These are phyloP conservation scores for Naja naja DNA, from an alignment of 2,113 vertebrate genomes.

Conservation along the genomic window DNA sequence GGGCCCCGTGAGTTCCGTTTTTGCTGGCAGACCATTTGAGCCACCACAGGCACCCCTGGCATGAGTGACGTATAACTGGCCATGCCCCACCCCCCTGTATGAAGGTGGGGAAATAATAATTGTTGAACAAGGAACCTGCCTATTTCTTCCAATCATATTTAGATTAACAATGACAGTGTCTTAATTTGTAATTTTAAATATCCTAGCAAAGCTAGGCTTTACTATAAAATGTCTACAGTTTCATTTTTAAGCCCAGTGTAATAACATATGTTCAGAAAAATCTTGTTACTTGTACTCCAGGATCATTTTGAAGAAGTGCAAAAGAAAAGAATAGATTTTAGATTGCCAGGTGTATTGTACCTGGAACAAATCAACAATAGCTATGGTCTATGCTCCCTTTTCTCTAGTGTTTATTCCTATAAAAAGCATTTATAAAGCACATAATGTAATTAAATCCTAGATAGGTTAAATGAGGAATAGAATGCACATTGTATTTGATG, in stretches of 20 bases:
- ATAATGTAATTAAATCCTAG: background rate
- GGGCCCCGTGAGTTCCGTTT: too few relatives aligned
- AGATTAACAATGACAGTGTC: conserved; percentile 39
- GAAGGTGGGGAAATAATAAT: background rate
- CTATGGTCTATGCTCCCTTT: background rate
- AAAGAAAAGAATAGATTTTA: background rate
- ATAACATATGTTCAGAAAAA: background rate
- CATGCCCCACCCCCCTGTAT: too few relatives aligned
- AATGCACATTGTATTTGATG: background rate
- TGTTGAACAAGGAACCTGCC: background rate
- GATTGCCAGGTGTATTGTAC: background rate
- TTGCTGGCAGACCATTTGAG: too few relatives aligned
- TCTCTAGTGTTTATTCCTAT: background rate
- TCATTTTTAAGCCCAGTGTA: background rate
- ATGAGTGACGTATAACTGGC: too few relatives aligned
- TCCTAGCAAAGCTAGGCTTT: conserved; percentile 47
- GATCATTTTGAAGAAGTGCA: background rate
- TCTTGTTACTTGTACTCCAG: too few relatives aligned
- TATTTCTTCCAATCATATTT: conserved; percentile 18
- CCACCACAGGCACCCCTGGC: too few relatives aligned
- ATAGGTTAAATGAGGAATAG: background rate
- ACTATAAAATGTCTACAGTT: conserved; percentile 29
- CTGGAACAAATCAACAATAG: background rate
- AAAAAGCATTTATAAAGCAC: background rate
- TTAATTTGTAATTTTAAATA: conserved; percentile 45